Evolutionary conservation across 2,113 vertebrate species (phyloP), one percentile per base, ranked within the genome.

Genomic region (Bagarius yarrelli): DNA sequence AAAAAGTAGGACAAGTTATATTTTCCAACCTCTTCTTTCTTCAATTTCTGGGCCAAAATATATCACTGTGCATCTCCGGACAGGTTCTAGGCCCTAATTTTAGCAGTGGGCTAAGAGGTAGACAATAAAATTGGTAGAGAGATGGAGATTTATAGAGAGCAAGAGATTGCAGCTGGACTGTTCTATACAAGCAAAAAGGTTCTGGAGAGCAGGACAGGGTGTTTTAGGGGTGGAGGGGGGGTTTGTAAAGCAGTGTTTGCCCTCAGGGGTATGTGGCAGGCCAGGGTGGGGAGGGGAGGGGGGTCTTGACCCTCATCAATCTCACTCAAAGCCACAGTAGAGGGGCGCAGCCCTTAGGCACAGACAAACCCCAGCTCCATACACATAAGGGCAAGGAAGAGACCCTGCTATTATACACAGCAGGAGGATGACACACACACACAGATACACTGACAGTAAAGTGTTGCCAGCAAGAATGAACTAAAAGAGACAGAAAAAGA

Each of bases 271-370:
- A 81, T 80, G 55, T 76, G 85, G 80, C 76, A 70, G 80, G 81
- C 59, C 30, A 76, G 59, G 74, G 50, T 53, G 27, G 83, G 82
- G 83, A 83, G 75, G 55, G 79, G 36, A 47, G 72, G 82, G 73
- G 76, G 87, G 91, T 88, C 89, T 78, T 85, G 90, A 93, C 91
- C 91, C 87, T 89, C 91, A 93, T 93, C 91, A 92, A 92, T 93
- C 91, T 92, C 90, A 92, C 90, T 93, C 91, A 92, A 88, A 87
- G 91, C 88, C 91, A 88, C 89, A 90, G 87, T 90, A 89, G 87
- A 88, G 89, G 89, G 89, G 82, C 87, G 83, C 85, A 72, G 67
- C 81, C 87, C 85, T 79, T 83, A 63, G 82, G 89, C 85, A 76
- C 25, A 77, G 80, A 83, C 73, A 82, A 73, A 82, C 74, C 76